Conservation (phyloP, 2,888 invertebrate species). For the Odontomyia ornata region DNA sequence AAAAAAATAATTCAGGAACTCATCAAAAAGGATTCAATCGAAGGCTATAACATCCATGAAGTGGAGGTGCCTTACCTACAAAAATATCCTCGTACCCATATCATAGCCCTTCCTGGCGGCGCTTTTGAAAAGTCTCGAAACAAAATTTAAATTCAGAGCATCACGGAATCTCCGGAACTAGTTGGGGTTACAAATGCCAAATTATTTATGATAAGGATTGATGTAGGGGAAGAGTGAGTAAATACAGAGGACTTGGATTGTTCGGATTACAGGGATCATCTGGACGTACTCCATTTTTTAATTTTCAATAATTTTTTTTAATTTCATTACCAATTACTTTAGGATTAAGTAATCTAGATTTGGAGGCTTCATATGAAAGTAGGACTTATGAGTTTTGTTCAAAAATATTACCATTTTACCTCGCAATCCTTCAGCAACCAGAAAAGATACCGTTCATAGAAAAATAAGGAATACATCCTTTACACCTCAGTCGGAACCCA, state of each 20-base stretch:
- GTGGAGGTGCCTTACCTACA: neutral
- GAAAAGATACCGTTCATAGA: neutral
- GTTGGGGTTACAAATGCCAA: neutral
- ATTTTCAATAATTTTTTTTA: no score
- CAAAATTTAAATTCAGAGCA: conserved; percentile 13
- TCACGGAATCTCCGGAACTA: neutral
- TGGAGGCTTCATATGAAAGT: no score
- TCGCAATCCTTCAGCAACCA: neutral
- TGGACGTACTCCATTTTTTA: no score
- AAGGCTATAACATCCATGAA: neutral
- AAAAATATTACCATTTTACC: neutral
- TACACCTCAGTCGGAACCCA: neutral
- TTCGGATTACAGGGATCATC: no score
- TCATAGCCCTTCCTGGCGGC: neutral
- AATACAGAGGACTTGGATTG: no score
- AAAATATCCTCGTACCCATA: neutral
- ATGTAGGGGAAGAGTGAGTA: neutral
- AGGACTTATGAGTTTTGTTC: neutral
- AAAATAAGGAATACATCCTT: neutral
- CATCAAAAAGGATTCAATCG: neutral
- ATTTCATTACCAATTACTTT: no score
- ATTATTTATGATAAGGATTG: neutral
- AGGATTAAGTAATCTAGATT: no score
- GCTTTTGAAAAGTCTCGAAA: neutral
- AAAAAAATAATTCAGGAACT: neutral